Evolutionary conservation across 2,888 invertebrate genomes (phyloP).

Genomic region (Tetheella fluctuosa): DNA sequence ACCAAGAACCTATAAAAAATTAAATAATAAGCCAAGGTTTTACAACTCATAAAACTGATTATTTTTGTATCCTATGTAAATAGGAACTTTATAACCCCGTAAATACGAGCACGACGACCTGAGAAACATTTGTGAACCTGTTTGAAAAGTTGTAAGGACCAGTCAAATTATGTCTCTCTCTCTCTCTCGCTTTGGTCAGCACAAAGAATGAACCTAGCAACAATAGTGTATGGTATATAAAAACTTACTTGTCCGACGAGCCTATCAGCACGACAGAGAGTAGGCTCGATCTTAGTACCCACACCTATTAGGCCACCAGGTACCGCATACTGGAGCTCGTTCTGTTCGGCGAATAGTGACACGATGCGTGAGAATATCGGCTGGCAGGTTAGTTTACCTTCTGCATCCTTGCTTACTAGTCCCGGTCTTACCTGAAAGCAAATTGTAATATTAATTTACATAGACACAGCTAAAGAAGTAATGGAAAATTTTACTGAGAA

Average conservation of each 20-base stretch:
- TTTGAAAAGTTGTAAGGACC: too few species aligned
- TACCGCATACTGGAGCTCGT: conserved; percentile 98
- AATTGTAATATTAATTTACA: neutral
- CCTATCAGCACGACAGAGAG: conserved; percentile 98
- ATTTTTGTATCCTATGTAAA: too few species aligned
- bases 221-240: neutral
- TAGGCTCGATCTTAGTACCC: conserved; percentile 99
- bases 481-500: too few species aligned
- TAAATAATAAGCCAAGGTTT: neutral
- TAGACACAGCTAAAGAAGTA: too few species aligned
- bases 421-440: conserved; percentile 91
- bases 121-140: too few species aligned
- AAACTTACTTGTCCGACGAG: conserved; percentile 93
- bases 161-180: too few species aligned
- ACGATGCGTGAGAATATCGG: conserved; percentile 99
- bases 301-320: conserved; percentile 99
- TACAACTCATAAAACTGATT: too few species aligned
- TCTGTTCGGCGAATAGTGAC: conserved; percentile 98
- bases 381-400: conserved; percentile 97
- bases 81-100: too few species aligned
- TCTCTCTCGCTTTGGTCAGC: too few species aligned
- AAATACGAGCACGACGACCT: too few species aligned
- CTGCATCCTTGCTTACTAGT: conserved; percentile 97
- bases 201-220: too few species aligned
- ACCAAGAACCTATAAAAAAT: conserved; percentile 88